A percentile compares a stretch with the other conserved stretches of the same genome.
Evolutionary conservation across 2,113 vertebrate genomes (phyloP).

Genomic region (Scytalopus superciliaris): DNA sequence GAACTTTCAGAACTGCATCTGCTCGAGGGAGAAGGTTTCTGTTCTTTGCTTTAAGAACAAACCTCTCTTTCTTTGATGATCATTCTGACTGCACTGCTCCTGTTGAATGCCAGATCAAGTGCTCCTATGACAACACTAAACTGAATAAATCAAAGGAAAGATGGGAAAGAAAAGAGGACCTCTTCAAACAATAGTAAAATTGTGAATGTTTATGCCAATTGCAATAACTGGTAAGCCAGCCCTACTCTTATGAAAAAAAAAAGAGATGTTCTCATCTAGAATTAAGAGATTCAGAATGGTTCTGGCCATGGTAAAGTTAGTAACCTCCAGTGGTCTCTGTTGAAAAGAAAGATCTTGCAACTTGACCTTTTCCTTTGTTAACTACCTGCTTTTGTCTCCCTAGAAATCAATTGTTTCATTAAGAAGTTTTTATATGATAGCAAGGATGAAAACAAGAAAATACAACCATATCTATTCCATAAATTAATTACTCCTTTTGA

Average conservation of each 20-base stretch:
- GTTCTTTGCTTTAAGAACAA: not conserved
- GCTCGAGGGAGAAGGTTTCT: not conserved
- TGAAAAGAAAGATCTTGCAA: not conserved
- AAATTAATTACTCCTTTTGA: not conserved
- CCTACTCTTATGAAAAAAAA: not conserved
- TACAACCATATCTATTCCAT: not conserved
- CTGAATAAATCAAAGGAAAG: not conserved
- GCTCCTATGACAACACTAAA: not conserved
- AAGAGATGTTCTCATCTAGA: not conserved
- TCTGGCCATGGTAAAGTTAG: not conserved
- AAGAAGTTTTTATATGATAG: not conserved
- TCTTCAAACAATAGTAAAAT: not conserved
- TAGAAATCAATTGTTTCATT: not conserved
- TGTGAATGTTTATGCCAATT: not conserved
- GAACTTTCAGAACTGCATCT: not conserved
- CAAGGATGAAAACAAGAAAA: not conserved
- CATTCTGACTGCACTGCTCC: not conserved
- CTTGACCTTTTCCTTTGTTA: not conserved
- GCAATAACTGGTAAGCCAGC: not conserved
- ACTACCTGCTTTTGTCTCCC: not conserved
- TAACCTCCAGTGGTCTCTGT: not conserved
- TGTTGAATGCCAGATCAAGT: not conserved
- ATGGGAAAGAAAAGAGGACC: not conserved
- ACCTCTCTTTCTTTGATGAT: accelerated
- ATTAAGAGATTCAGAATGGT: not conserved